Conservation (phyloP, 2,797 vertebrate species). For the Craterocephalus amniculus region DNA sequence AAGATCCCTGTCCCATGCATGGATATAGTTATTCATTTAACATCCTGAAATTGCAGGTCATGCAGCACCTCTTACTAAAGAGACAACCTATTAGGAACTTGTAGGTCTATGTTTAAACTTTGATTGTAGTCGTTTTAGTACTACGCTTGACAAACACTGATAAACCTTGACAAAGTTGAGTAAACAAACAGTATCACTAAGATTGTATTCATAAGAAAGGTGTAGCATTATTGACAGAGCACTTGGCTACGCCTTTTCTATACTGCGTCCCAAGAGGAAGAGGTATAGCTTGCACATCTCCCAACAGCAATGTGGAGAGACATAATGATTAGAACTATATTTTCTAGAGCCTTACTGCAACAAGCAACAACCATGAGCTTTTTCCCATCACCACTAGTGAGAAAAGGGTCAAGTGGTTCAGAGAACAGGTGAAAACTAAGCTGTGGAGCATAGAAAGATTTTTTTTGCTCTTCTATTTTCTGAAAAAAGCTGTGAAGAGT, state of each 20-base stretch:
- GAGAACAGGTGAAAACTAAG: neutral
- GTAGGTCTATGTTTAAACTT: neutral
- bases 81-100: neutral
- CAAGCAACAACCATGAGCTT: neutral
- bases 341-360: neutral
- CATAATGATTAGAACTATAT: neutral
- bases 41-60: slow-evolving; percentile 19
- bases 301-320: neutral
- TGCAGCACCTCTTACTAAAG: slow-evolving; percentile 15
- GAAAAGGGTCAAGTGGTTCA: neutral
- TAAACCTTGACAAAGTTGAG: too few species aligned
- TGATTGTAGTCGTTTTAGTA: too few species aligned
- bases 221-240: neutral
- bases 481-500: neutral
- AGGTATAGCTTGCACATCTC: neutral
- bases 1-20: slow-evolving; percentile 16
- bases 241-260: neutral
- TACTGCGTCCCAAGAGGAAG: neutral
- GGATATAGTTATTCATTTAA: slow-evolving; percentile 22
- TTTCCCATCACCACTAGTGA: too few species aligned
- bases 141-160: too few species aligned
- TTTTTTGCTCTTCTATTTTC: neutral
- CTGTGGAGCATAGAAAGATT: neutral
- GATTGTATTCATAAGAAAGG: neutral
- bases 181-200: neutral